Evolutionary conservation across 2,113 vertebrate genomes (phyloP).

Genomic region (Elgaria multicarinata): DNA sequence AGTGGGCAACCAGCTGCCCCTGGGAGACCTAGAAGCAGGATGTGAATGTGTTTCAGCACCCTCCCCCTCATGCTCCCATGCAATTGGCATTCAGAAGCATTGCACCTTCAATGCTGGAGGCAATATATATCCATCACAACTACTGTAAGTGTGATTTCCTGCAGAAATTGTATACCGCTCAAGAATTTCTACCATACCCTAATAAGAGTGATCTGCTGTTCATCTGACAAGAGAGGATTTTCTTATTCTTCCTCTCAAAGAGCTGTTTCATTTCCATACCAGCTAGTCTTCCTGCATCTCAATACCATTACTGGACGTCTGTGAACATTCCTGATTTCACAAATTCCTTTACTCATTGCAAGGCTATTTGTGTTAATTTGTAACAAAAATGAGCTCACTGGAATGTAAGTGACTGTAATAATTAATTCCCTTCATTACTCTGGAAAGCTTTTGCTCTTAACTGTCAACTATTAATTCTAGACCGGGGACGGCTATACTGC

Average conservation of each 20-base stretch:
- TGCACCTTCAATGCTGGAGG: no score
- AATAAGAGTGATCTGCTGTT: background rate
- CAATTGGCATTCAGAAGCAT: no score
- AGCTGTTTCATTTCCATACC: background rate
- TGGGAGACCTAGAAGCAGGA: no score
- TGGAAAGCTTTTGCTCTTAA: background rate
- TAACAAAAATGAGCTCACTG: conserved; percentile 56
- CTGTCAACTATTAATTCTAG: background rate
- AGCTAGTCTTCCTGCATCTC: background rate
- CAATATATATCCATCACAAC: no score
- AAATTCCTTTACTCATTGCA: conserved; percentile 43
- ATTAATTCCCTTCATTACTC: conserved; percentile 21
- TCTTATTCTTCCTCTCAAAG: background rate
- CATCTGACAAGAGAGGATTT: no score
- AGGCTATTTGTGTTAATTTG: conserved; percentile 63
- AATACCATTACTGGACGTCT: fast-evolving
- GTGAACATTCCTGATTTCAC: conserved; percentile 33
- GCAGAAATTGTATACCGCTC: background rate
- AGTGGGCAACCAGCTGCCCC: no score
- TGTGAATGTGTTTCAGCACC: no score
- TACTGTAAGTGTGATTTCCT: no score
- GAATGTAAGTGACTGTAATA: conserved; percentile 62
- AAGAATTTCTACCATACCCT: background rate
- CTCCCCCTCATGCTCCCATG: no score
- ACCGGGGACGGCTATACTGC: background rate